Base-by-base conservation (phyloP, 1,140 invertebrate genomes). In the Tetramorium simillimum region DNA sequence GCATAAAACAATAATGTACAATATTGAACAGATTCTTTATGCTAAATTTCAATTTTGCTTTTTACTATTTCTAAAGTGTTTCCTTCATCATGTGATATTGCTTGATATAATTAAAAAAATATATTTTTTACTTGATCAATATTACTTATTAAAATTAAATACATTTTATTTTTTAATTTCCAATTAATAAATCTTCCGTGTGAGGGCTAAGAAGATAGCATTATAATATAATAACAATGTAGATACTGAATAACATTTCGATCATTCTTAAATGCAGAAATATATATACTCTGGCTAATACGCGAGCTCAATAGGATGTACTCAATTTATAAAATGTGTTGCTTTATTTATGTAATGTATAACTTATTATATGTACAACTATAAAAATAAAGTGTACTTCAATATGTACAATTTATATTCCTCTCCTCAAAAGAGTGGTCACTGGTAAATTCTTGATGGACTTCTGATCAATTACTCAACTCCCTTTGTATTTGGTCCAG, bases 401-500 rank as follows among this genome's bases (percentile, higher is more conserved):
- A 49, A 65, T 65, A 78, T 65, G 43, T 65, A 78, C 58, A 77
- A 78, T 67, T 51, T 53, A 18, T 69, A 14, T 70, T 81, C 18
- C 24, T 56, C 24, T 21, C 12, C 24, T 40, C 18, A 56, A 40
- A 58, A 56, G 18, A 21, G 28, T 33, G 4, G 4, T 24, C 21
- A 21, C 5, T 65, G 3, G 7, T 65, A 18, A 40, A 40, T 9
- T 21, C 24, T 37, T 73, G 16, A 33, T n/a, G 3, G 46, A 24
- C 1, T 21, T 33, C 7, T 70, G 24, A 18, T 77, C 40, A 86
- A 10, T 95, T 93, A 28, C 93, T 94, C 18, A 98, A 93, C 89
- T 97, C 95, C 4, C 94, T 91, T 93, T 97, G 97, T 91, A 99
- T 98, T 94, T 99, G 97, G 73, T 98, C 97, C 5, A 98, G 95